Evolutionary conservation across 2,888 invertebrate species (phyloP).

Genomic region (Tanypteryx hageni): DNA sequence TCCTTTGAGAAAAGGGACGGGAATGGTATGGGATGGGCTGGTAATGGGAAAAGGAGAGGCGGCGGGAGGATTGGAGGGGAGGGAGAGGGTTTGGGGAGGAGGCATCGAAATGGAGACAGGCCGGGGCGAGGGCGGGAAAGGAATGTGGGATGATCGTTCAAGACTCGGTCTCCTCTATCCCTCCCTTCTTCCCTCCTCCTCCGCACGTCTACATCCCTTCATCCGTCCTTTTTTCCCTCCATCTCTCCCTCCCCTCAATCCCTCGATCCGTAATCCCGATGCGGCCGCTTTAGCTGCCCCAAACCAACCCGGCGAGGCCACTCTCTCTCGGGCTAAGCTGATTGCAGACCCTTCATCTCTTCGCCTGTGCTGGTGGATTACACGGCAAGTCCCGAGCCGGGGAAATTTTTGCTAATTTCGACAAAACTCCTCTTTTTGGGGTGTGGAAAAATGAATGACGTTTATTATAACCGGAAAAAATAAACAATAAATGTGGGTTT

Average conservation of each 20-base stretch:
- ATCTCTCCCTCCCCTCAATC: background rate
- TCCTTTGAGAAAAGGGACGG: background rate
- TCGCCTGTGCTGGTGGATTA: too few relatives aligned
- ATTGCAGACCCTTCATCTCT: background rate
- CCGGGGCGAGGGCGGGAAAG: slow-evolving; percentile 7
- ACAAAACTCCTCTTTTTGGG: too few relatives aligned
- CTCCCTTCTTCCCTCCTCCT: background rate
- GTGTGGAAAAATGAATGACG: too few relatives aligned
- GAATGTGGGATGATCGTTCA: slow-evolving; percentile 47
- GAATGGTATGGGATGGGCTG: background rate
- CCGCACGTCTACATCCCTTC: background rate
- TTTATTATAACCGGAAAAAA: too few relatives aligned
- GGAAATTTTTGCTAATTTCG: too few relatives aligned
- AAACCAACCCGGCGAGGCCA: background rate
- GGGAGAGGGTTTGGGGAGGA: background rate
- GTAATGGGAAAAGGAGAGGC: background rate
- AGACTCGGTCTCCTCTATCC: background rate
- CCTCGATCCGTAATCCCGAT: background rate
- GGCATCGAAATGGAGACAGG: slow-evolving; percentile 26
- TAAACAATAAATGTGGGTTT: too few relatives aligned
- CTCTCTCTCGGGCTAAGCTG: background rate
- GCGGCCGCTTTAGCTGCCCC: background rate
- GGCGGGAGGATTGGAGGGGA: background rate
- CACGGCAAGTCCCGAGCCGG: too few relatives aligned
- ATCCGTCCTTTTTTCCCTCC: background rate